phyloP scores from a whole-genome alignment of 2,113 vertebrate species.

The Pyxicephalus adspersus region DNA sequence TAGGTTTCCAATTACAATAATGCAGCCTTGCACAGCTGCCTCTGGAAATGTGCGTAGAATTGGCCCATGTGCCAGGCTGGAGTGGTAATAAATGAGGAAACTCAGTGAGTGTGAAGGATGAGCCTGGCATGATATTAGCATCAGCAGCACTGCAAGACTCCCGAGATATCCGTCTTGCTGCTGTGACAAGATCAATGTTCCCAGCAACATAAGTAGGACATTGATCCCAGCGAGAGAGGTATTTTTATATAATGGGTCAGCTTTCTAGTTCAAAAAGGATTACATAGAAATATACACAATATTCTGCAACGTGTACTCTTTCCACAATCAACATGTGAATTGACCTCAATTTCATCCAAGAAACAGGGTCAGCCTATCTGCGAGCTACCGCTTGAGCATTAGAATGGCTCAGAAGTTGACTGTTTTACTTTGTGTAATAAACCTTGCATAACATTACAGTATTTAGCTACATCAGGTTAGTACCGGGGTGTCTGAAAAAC shows the following conservation, averaged over 20 bases:
- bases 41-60: background rate
- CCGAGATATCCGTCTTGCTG: constrained; percentile 36
- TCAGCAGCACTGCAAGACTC: background rate
- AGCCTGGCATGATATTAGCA: background rate
- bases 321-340: constrained; percentile 27
- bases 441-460: no score
- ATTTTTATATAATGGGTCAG: constrained; percentile 58
- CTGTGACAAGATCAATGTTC: constrained; percentile 29
- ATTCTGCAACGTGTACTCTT: constrained; percentile 10
- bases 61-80: background rate
- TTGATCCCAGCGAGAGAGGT: constrained; percentile 55
- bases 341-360: background rate
- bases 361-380: constrained; percentile 28
- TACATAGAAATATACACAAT: constrained; percentile 38
- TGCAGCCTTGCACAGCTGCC: background rate
- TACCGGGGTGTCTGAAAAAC: no score
- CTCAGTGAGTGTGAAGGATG: background rate
- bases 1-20: no score
- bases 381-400: background rate
- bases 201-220: constrained; percentile 47
- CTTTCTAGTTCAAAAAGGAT: constrained; percentile 57
- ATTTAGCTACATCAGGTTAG: no score
- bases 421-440: no score
- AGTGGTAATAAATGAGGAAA: constrained; percentile 10
- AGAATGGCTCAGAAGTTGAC: background rate